A percentile compares a stretch with the other conserved stretches of the same genome.
Conservation (phyloP, 2,888 invertebrate species). For the Dioctria linearis region DNA sequence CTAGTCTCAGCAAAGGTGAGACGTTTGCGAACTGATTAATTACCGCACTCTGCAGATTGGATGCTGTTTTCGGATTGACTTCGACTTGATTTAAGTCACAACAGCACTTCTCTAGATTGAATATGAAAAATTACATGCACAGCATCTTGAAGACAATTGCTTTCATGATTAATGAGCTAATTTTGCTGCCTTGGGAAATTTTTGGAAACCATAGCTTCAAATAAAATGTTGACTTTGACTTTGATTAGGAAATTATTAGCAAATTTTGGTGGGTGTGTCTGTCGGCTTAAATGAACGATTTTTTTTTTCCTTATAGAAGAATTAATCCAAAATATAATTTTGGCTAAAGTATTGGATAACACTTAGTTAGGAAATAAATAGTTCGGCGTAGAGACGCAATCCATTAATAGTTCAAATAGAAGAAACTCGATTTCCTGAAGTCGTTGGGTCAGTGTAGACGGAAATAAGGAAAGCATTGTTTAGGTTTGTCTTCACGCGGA, state of each 20-base stretch:
- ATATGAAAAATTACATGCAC: constrained; percentile 6
- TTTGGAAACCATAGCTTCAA: constrained; percentile 1
- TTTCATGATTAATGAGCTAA: constrained; percentile 7
- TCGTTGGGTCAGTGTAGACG: too few species aligned
- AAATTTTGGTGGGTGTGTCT: constrained; percentile 2
- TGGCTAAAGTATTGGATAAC: not conserved
- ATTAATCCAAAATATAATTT: too few species aligned
- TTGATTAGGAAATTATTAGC: constrained; percentile 15
- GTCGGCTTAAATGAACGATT: not conserved
- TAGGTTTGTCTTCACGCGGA: too few species aligned
- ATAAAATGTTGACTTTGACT: constrained; percentile 25
- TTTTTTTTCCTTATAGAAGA: not conserved
- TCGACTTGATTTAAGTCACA: constrained; percentile 32
- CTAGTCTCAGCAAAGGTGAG: not conserved
- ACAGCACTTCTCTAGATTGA: not conserved
- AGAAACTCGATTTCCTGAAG: too few species aligned
- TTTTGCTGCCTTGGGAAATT: constrained; percentile 5
- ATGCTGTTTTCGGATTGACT: constrained; percentile 18
- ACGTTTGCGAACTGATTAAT: constrained; percentile 9
- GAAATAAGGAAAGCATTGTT: too few species aligned
- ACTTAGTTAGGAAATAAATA: constrained; percentile 1
- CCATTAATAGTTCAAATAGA: too few species aligned
- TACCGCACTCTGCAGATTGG: not conserved
- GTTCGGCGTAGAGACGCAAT: too few species aligned
- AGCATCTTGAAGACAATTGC: constrained; percentile 24